Conservation (phyloP, 2,888 invertebrate genomes). For the Cataglyphis altisquamis region DNA sequence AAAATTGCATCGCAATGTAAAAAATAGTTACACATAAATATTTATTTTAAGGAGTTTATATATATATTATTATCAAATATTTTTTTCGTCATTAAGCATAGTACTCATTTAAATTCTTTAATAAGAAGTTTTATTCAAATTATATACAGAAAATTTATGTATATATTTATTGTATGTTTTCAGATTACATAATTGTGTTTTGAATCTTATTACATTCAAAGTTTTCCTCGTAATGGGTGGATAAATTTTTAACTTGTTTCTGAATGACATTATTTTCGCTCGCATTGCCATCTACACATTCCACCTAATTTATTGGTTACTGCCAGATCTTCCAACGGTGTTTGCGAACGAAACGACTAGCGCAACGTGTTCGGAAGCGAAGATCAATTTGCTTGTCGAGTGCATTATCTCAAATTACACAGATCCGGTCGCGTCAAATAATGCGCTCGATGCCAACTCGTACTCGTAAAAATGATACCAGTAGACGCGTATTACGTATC, state of each 20-base stretch:
- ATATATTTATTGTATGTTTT: background rate
- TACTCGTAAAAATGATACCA: constrained; percentile 10
- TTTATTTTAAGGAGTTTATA: background rate
- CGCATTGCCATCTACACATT: background rate
- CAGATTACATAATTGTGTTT: background rate
- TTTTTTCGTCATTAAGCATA: background rate
- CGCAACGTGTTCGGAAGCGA: constrained; percentile 36
- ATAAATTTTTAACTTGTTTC: background rate
- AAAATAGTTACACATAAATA: background rate
- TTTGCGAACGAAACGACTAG: constrained; percentile 26
- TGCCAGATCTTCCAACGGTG: background rate
- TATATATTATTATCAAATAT: background rate
- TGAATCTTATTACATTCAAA: background rate
- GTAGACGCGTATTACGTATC: constrained; percentile 2
- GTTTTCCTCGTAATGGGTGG: background rate
- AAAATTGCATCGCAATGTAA: background rate
- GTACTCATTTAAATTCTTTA: background rate
- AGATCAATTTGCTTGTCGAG: constrained; percentile 53
- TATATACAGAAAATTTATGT: background rate
- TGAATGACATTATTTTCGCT: constrained; percentile 2
- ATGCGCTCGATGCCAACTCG: constrained; percentile 32
- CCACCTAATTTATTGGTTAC: background rate
- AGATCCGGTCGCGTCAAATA: constrained; percentile 52
- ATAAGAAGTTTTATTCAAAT: background rate
- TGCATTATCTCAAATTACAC: constrained; percentile 55